Conservation (phyloP, 2,113 vertebrate genomes). For the Chaetorhynchus papuensis region DNA sequence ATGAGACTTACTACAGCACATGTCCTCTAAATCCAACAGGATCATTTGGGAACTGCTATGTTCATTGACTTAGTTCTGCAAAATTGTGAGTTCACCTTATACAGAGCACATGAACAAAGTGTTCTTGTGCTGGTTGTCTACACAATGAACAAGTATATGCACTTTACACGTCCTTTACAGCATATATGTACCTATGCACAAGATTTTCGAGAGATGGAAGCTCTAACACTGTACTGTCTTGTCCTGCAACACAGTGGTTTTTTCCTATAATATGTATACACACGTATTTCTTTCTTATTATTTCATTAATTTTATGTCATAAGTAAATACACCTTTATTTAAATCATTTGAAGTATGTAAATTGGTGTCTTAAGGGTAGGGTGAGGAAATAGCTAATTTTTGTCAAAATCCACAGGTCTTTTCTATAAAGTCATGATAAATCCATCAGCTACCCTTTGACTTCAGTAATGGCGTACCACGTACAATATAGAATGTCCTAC, state of each 20-base stretch:
- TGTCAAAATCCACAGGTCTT: neutral
- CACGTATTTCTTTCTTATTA: neutral
- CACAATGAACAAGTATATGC: too few relatives aligned
- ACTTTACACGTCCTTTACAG: neutral
- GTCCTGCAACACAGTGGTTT: fast-evolving
- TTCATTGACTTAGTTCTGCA: neutral
- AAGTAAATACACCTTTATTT: neutral
- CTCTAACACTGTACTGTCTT: neutral
- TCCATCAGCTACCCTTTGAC: neutral
- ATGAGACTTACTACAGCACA: neutral
- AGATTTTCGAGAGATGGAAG: neutral
- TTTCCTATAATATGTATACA: neutral
- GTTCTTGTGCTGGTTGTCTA: neutral
- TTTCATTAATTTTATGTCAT: neutral
- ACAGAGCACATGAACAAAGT: neutral
- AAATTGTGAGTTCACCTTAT: neutral
- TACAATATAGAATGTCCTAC: neutral
- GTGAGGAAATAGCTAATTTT: neutral
- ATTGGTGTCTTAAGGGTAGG: neutral
- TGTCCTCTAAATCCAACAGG: neutral
- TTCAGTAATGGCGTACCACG: neutral
- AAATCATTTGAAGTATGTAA: neutral
- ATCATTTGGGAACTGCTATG: neutral
- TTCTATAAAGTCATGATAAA: neutral
- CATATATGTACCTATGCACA: neutral